Evolutionary conservation across 1,140 invertebrate species (phyloP), one percentile per base, ranked within the genome.

Genomic region (Plectus sambesii): DNA sequence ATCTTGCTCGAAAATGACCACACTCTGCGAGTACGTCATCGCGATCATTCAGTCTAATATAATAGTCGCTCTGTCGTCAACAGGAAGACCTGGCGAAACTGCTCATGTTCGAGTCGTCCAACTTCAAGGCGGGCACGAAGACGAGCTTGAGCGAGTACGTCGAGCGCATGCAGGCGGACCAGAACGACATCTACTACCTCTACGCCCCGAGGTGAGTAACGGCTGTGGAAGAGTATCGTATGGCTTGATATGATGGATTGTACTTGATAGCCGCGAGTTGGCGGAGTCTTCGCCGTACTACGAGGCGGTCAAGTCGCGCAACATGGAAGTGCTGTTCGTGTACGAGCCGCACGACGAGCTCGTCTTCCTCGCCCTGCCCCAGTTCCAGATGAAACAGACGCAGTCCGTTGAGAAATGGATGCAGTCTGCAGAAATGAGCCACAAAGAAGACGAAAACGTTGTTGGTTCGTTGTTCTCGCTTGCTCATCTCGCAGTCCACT

Each of bases 311-410:
- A 85, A 85, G 61, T 70, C 75, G 48, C 66, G 81, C 53, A 81
- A 90, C 51, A 76, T 84, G 2, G 87, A 96, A 75, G 88, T 97
- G 1, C 68, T 98, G 2, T 94, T 93, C 69, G 87, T 87, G 64
- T 94, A 88, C 62, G 88, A 96, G 62, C 81, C 83, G 1, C 90
- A 94, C 60, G 92, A 97, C 73, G 92, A 97, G 71, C 72, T 94
- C 20, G 87, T 96, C 6, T 72, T 96, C 1, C 81, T 94, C 76
- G 85, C 93, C 59, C 71, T 97, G 19, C 78, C 78, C 55, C 79
- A 86, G 63, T 96, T 85, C 68, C 81, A 83, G 50, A 77, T 78
- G 40, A 81, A 82, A 60, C 75, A 77, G 43, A 73, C 97, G 0
- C 80, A 82, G 0, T 92, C 88, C 1, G 84, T 93, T 4, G 90